Percentiles rank a stretch among this genome's conserved stretches.
Conservation (phyloP, 2,888 invertebrate species). For the Catocala nupta region DNA sequence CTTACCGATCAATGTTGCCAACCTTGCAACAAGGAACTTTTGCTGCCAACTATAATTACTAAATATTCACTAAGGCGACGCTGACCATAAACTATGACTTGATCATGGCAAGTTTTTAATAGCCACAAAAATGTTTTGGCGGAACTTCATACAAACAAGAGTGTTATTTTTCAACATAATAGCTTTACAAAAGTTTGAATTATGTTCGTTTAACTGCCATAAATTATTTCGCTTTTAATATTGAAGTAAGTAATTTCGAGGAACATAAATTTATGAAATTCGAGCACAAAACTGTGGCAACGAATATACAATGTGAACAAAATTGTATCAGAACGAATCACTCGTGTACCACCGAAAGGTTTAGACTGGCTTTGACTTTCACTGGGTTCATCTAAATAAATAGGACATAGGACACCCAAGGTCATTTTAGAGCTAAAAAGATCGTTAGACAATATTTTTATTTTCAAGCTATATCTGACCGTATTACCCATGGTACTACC, state of each 20-base stretch:
- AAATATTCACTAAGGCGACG: conserved; percentile 22
- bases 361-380: too few relatives aligned
- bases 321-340: too few relatives aligned
- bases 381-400: background rate
- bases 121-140: conserved; percentile 20
- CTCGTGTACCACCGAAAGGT: too few relatives aligned
- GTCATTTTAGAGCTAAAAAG: too few relatives aligned
- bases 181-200: conserved; percentile 33
- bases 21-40: conserved; percentile 1
- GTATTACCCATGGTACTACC: too few relatives aligned
- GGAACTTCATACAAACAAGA: conserved; percentile 30
- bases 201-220: conserved; percentile 26
- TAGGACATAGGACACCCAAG: background rate
- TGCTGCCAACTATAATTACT: conserved; percentile 5
- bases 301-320: too few relatives aligned
- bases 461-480: too few relatives aligned
- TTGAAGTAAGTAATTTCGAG: conserved; percentile 13
- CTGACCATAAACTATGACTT: conserved; percentile 18
- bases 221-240: conserved; percentile 27
- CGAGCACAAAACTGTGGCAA: too few relatives aligned
- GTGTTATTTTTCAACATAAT: conserved; percentile 29
- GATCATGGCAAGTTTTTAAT: conserved; percentile 32
- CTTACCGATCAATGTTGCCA: conserved; percentile 10
- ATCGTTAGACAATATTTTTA: too few relatives aligned
- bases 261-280: conserved; percentile 15